Evolutionary conservation across 2,888 invertebrate genomes (phyloP), one percentile per base, ranked within the genome.

Genomic region (Zeuzera pyrina): DNA sequence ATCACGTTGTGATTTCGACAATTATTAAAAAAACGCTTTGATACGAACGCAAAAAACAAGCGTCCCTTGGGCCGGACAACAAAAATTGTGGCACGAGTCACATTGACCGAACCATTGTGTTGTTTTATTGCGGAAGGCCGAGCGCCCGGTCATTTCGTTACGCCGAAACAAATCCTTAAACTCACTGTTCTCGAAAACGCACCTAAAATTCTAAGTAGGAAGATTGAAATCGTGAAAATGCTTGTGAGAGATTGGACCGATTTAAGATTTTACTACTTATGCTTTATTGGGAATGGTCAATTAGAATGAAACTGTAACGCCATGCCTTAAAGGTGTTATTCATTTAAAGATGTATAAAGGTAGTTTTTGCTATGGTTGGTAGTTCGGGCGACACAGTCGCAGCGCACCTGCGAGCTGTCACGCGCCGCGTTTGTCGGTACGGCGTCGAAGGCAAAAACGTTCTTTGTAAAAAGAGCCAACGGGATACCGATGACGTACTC

Each of bases 21-120:
- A n/a, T n/a, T 49, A 49, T 51, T 57, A 44, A 64, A 67, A 72
- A 72, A 68, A 62, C 44, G 47, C 41, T n/a, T n/a, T 36, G 37
- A 25, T 41, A 39, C 41, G 19, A 49, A 29, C 27, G 28, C 49
- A 60, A 47, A 52, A 68, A 66, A 69, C 67, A 60, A 47, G 27
- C 31, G 31, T 54, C 49, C 53, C 54, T 54, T 49, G 49, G 51
- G 48, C 46, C 46, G 52, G 43, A 50, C 56, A 45, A 61, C 57
- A 60, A 60, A 66, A 72, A 68, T 70, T 56, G 66, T 76, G 74
- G 78, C 78, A 79, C 78, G 78, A 72, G 78, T 69, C 78, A 76
- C 69, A 65, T 64, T 69, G 70, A 66, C 70, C 67, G 61, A 51
- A 61, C 59, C 59, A 68, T 69, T 72, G 61, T 68, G 57, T 65